Conservation (phyloP, 2,797 vertebrate species). For the Catharus ustulatus region DNA sequence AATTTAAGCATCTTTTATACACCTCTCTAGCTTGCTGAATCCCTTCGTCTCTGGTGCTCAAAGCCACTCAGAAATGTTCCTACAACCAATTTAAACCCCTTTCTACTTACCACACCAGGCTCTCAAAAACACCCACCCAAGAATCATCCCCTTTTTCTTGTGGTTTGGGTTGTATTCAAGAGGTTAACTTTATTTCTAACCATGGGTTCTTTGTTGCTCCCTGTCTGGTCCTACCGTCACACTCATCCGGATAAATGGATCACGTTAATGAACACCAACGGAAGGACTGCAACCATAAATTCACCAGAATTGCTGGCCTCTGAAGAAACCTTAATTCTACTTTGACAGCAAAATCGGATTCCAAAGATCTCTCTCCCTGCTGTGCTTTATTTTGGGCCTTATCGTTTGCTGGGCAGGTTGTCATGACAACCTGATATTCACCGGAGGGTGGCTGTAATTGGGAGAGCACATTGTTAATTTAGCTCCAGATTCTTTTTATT, state of each 20-base stretch:
- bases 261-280: neutral
- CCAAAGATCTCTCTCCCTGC: slow-evolving; percentile 34
- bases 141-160: neutral
- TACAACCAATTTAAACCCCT: neutral
- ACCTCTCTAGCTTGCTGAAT: neutral
- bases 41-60: neutral
- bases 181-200: neutral
- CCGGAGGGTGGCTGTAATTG: slow-evolving; percentile 58
- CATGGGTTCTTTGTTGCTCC: neutral
- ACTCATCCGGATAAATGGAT: neutral
- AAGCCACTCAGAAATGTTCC: neutral
- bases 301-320: neutral
- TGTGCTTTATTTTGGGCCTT: slow-evolving; percentile 56
- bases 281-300: neutral
- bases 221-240: neutral
- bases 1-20: neutral
- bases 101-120: neutral
- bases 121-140: neutral
- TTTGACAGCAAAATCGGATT: slow-evolving; percentile 13
- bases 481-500: slow-evolving; percentile 4
- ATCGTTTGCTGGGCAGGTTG: slow-evolving; percentile 65
- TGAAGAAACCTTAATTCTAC: slow-evolving; percentile 30
- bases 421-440: slow-evolving; percentile 69
- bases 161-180: neutral
- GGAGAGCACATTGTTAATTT: slow-evolving; percentile 62